phyloP scores from a whole-genome alignment of 2,113 vertebrate species.

The Eulemur rufifrons region DNA sequence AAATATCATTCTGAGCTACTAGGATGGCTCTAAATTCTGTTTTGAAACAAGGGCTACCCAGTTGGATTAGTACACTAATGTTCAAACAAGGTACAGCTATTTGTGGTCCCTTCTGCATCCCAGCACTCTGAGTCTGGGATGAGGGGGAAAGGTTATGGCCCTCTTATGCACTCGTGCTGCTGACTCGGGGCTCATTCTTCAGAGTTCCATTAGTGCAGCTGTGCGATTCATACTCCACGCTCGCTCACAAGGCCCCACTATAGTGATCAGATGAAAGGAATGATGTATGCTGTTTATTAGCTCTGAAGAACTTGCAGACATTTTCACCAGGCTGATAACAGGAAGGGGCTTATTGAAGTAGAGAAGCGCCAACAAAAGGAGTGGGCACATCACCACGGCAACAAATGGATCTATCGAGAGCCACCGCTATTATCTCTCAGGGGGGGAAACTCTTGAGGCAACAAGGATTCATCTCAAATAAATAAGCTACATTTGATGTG shows the following conservation, averaged over 20 bases:
- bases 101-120: slow-evolving; percentile 59
- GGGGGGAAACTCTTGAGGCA: slow-evolving; percentile 95
- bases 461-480: slow-evolving; percentile 89
- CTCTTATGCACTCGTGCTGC: slow-evolving; percentile 67
- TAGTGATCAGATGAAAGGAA: slow-evolving; percentile 90
- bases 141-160: slow-evolving; percentile 74
- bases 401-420: slow-evolving; percentile 99
- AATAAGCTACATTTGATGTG: slow-evolving; percentile 75
- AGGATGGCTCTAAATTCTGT: slow-evolving; percentile 40
- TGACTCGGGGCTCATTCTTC: slow-evolving; percentile 78
- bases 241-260: slow-evolving; percentile 81
- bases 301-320: slow-evolving; percentile 90
- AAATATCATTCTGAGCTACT: slow-evolving; percentile 52
- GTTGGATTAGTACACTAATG: slow-evolving; percentile 66
- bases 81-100: slow-evolving; percentile 74
- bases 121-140: slow-evolving; percentile 65
- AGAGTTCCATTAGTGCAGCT: slow-evolving; percentile 87
- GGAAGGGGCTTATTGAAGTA: slow-evolving; percentile 94
- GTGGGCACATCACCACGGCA: slow-evolving; percentile 95
- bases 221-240: slow-evolving; percentile 78
- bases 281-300: slow-evolving; percentile 89
- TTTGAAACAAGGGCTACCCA: slow-evolving; percentile 35
- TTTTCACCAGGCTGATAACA: slow-evolving; percentile 91
- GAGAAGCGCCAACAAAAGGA: slow-evolving; percentile 88
- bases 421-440: slow-evolving; percentile 93